Conservation (phyloP, 2,888 invertebrate species). For the Stenotaenia linearis region DNA sequence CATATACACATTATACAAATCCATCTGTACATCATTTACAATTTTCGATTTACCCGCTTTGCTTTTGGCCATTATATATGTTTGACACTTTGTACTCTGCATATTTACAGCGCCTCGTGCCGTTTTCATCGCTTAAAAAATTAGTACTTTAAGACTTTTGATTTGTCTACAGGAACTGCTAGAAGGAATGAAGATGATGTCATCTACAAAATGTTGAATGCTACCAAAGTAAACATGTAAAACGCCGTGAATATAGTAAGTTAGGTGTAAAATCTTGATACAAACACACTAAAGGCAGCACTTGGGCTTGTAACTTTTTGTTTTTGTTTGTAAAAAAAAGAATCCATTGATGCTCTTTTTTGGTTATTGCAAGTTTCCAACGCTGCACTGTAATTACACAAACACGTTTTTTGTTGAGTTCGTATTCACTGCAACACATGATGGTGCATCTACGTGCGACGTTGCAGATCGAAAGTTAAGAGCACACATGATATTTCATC, state of each 20-base stretch:
- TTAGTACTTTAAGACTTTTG: not conserved
- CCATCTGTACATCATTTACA: constrained; percentile 9
- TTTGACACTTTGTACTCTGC: not conserved
- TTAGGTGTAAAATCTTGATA: not conserved
- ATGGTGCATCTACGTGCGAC: not conserved
- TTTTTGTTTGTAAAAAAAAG: not conserved
- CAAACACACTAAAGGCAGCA: constrained; percentile 2
- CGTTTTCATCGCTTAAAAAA: not conserved
- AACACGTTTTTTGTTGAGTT: not conserved
- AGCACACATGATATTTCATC: constrained; percentile 1
- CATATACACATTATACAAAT: constrained; percentile 9
- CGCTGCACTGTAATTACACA: not conserved
- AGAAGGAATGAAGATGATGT: not conserved
- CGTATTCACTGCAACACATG: not conserved
- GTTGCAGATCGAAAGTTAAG: not conserved
- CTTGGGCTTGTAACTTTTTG: not conserved
- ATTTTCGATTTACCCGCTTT: not conserved
- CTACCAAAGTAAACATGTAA: not conserved
- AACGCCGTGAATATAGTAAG: not conserved
- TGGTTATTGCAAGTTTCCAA: not conserved
- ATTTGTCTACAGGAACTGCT: constrained; percentile 9
- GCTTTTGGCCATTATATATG: not conserved
- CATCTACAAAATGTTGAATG: not conserved
- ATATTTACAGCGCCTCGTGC: not conserved
- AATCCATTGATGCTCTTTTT: not conserved